A percentile compares a stretch with the other conserved stretches of the same genome.
Conservation (phyloP, 2,888 invertebrate species). For the Spodoptera littoralis region DNA sequence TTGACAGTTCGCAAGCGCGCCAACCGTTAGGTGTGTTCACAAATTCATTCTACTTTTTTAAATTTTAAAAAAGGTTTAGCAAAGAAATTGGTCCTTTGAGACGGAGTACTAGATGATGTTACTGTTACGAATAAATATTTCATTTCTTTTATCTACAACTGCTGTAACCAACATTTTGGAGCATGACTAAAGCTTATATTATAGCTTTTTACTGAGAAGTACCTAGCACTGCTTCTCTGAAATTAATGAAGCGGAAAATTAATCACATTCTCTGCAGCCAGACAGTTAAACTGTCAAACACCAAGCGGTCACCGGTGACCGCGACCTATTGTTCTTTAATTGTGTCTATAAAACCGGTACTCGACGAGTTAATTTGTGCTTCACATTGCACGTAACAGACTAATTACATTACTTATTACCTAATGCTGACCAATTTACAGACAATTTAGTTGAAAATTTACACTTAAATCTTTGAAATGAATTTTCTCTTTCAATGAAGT, state of each 20-base stretch:
- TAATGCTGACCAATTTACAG: too few species aligned
- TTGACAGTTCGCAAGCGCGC: conserved; percentile 68
- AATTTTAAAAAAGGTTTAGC: conserved; percentile 49
- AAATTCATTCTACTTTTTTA: conserved; percentile 57
- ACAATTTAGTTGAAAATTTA: too few species aligned
- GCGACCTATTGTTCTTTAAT: too few species aligned
- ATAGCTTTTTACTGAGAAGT: too few species aligned
- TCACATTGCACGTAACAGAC: background rate
- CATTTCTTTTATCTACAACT: conserved; percentile 12
- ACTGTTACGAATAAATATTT: conserved; percentile 23
- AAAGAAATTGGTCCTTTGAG: conserved; percentile 37
- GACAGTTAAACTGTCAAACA: too few species aligned
- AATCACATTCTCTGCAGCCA: background rate
- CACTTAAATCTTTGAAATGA: too few species aligned
- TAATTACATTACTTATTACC: conserved; percentile 4
- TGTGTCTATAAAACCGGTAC: too few species aligned
- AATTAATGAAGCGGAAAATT: conserved; percentile 14
- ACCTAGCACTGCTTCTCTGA: background rate
- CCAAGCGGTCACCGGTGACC: too few species aligned
- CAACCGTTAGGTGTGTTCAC: conserved; percentile 61
- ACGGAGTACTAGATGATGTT: conserved; percentile 15
- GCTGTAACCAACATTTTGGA: conserved; percentile 5
- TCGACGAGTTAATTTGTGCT: conserved; percentile 4
- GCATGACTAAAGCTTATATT: too few species aligned
- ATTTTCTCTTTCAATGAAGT: too few species aligned